A percentile compares a stretch with the other conserved stretches of the same genome.
Conservation (phyloP, 2,888 invertebrate species). For the Apantesis nais region DNA sequence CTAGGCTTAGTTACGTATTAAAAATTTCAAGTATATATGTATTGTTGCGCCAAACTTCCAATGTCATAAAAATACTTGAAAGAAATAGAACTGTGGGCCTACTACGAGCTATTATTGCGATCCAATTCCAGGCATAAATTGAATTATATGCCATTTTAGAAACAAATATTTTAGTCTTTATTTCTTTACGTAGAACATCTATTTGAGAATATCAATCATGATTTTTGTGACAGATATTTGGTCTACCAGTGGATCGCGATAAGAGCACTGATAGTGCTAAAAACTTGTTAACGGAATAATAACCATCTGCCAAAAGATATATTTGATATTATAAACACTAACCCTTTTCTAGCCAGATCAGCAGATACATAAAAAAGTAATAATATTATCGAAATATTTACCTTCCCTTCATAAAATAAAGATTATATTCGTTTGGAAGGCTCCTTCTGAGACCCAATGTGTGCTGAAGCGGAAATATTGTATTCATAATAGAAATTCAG, state of each 20-base stretch:
- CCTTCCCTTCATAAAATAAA: conserved; percentile 29
- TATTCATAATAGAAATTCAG: conserved; percentile 32
- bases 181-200: too few relatives aligned
- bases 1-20: too few relatives aligned
- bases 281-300: background rate
- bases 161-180: too few relatives aligned
- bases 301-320: background rate
- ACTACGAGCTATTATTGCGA: too few relatives aligned
- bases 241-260: too few relatives aligned
- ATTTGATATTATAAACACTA: conserved; percentile 13
- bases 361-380: conserved; percentile 19
- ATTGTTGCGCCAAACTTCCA: background rate
- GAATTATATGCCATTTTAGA: too few relatives aligned
- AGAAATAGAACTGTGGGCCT: background rate
- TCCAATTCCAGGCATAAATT: too few relatives aligned
- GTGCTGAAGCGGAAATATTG: conserved; percentile 32
- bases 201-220: too few relatives aligned
- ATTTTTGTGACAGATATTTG: too few relatives aligned
- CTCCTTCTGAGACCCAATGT: conserved; percentile 38
- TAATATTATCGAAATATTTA: conserved; percentile 26
- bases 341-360: conserved; percentile 14
- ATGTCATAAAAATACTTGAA: background rate
- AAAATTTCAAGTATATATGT: too few relatives aligned
- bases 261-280: background rate
- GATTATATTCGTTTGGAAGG: conserved; percentile 35